Percentiles rank a stretch among this genome's conserved stretches.
Conservation (phyloP, 1,140 invertebrate genomes). For the Drosophila ambigua region DNA sequence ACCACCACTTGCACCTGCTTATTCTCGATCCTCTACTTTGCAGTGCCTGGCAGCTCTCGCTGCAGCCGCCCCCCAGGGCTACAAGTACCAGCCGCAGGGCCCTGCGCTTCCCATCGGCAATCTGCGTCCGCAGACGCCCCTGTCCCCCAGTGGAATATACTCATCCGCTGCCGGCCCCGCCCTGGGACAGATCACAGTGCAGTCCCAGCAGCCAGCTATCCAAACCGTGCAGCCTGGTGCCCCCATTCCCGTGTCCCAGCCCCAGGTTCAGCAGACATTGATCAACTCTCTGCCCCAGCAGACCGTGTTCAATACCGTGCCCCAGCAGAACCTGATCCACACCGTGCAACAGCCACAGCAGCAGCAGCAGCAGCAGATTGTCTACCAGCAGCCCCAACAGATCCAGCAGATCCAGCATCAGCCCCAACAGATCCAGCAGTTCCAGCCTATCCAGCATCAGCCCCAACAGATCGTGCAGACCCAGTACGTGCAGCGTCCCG, state of each 20-base stretch:
- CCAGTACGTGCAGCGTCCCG: conserved; percentile 65
- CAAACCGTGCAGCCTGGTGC: conserved; percentile 30
- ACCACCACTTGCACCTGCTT: background rate
- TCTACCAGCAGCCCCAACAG: conserved; percentile 39
- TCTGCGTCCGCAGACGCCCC: conserved; percentile 65
- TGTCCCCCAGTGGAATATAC: conserved; percentile 65
- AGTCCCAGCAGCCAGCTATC: conserved; percentile 41
- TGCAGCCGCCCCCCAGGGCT: conserved; percentile 65
- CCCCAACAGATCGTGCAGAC: conserved; percentile 47
- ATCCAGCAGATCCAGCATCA: conserved; percentile 37
- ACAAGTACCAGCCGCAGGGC: conserved; percentile 63
- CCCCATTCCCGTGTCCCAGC: conserved; percentile 13
- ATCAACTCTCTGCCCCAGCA: conserved; percentile 12
- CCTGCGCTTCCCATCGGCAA: conserved; percentile 50
- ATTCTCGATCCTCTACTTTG: conserved; percentile 6
- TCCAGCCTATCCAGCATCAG: conserved; percentile 11
- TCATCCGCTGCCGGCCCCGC: conserved; percentile 24
- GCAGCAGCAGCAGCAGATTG: conserved; percentile 38
- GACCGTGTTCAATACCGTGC: conserved; percentile 3
- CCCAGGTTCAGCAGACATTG: conserved; percentile 19
- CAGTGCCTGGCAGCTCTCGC: conserved; percentile 59
- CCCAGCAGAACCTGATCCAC: conserved; percentile 29
- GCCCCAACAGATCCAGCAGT: conserved; percentile 10
- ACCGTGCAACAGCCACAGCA: conserved; percentile 18
- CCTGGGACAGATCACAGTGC: conserved; percentile 29